A percentile compares a stretch with the other conserved stretches of the same genome.
These are phyloP conservation scores for Tachina lurida DNA, from an alignment of 2,888 invertebrate species.

Conservation along the genomic window DNA sequence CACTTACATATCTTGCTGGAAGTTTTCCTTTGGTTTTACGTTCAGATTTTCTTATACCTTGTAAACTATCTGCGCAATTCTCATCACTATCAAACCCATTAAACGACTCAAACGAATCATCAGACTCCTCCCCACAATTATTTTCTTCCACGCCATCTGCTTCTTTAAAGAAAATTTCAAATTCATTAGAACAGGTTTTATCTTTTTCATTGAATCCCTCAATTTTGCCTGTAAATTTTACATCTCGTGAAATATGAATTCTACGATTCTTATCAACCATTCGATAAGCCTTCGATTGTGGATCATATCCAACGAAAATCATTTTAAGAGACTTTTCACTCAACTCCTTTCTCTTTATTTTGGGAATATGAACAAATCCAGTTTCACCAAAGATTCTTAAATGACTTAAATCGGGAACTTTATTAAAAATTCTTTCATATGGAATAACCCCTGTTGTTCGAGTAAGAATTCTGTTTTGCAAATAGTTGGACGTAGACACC, in stretches of 20 bases:
- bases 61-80: neutral
- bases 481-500: no score
- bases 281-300: constrained; percentile 71
- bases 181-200: neutral
- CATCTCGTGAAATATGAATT: constrained; percentile 23
- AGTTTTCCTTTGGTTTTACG: constrained; percentile 2
- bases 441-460: neutral
- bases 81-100: neutral
- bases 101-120: constrained; percentile 2
- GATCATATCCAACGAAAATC: constrained; percentile 70
- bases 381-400: constrained; percentile 33
- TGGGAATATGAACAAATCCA: constrained; percentile 66
- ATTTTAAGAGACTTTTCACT: constrained; percentile 60
- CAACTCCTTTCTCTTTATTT: constrained; percentile 65
- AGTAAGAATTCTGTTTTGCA: constrained; percentile 13
- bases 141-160: neutral
- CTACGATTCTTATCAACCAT: constrained; percentile 14
- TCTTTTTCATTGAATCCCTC: constrained; percentile 8
- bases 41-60: constrained; percentile 24
- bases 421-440: no score
- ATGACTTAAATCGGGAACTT: no score
- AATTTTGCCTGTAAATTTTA: constrained; percentile 1
- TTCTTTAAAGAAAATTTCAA: constrained; percentile 14
- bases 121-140: neutral
- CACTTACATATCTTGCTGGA: constrained; percentile 27